Base-by-base conservation (phyloP, 2,888 invertebrate genomes). In the Lucinisca nassula region DNA sequence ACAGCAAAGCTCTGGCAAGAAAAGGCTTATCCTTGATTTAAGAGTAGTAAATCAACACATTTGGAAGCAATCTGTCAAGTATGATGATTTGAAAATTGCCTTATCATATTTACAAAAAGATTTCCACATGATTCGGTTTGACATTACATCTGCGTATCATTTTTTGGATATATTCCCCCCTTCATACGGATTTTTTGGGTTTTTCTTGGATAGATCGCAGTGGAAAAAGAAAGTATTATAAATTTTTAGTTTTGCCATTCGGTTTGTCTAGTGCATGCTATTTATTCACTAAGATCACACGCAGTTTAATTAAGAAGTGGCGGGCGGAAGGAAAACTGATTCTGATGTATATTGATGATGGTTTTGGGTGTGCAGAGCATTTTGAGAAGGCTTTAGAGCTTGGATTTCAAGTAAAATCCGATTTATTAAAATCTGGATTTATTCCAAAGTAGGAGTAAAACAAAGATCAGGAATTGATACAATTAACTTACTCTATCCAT, bases 341-440 rank as follows among this genome's bases (percentile, higher is more conserved):
- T n/a, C 40, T 85, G 35, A 86, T 88, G 86, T 88, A 85, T 55
- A 32, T 85, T 27, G 89, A 88, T 61, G 88, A 88, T 40, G 86
- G 86, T 40, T 74, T 88, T 45, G 88, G 27, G 49, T 88, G 78
- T 70, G 37, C 0, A 35, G 8, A 76, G 10, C 17, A 27, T 21
- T 72, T 70, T 79, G 73, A 35, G 40, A 75, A 51, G 24, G 78
- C 78, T 58, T 1, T 73, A 4, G 73, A 78, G 24, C 40, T 51
- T 51, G 51, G 51, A 51, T 21, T 10, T 51, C 14, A 51, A 51
- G 51, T 51, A 51, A 51, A 51, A 51, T 14, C 51, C 2, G 51
- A 51, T 51, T 51, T 51, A 21, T 51, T 17, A 21, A 14, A 14
- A n/a, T n/a, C n/a, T n/a, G n/a, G n/a, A n/a, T n/a, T n/a, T n/a